Conservation (phyloP, 2,888 invertebrate genomes). For the Celastrina argiolus region DNA sequence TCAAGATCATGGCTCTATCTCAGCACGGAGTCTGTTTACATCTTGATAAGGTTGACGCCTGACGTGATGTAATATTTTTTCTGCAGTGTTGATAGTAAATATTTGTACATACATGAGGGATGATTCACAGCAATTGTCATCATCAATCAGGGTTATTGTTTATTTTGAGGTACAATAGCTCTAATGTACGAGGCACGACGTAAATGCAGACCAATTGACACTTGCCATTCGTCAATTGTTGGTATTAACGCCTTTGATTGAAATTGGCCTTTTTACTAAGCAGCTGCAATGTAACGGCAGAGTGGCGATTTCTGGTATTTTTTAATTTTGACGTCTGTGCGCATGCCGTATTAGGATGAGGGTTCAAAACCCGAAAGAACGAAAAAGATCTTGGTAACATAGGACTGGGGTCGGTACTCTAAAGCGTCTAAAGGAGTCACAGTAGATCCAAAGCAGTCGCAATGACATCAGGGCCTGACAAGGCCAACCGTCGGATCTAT, state of each 20-base stretch:
- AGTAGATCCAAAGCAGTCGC: too few species aligned
- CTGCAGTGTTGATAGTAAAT: background rate
- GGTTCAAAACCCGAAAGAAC: too few species aligned
- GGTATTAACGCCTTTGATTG: background rate
- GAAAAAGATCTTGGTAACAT: too few species aligned
- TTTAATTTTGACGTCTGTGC: too few species aligned
- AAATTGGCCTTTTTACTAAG: too few species aligned
- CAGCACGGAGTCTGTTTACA: background rate
- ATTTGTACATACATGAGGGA: background rate
- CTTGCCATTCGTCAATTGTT: slow-evolving; percentile 1
- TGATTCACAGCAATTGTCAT: slow-evolving; percentile 4
- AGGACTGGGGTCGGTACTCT: too few species aligned
- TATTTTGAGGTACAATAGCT: background rate
- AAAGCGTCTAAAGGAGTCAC: too few species aligned
- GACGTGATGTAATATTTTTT: background rate
- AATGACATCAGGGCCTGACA: too few species aligned
- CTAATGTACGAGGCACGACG: background rate
- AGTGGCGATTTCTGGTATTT: too few species aligned
- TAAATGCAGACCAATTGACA: slow-evolving; percentile 4
- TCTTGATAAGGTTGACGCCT: background rate
- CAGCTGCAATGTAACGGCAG: too few species aligned
- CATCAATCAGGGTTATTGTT: slow-evolving; percentile 12
- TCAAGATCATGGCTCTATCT: background rate
- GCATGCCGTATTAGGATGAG: too few species aligned
- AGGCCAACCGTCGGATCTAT: too few species aligned